Evolutionary conservation across 2,797 vertebrate species (phyloP).

Genomic region (Epinephelus awoara): DNA sequence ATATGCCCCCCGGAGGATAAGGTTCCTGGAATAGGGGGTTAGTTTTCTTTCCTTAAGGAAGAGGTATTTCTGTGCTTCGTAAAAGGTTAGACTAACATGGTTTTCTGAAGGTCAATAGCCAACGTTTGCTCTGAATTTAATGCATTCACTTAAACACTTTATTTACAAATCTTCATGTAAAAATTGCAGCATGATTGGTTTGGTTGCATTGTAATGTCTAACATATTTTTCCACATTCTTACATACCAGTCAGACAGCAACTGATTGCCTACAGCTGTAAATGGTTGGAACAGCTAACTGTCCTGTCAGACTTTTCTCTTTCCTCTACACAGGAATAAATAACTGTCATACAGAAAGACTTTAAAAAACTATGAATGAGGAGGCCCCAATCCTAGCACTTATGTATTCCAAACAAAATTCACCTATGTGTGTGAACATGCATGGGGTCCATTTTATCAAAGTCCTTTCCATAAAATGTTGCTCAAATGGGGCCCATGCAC

Average conservation of each 20-base stretch:
- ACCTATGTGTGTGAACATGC: not conserved
- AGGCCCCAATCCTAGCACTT: not conserved
- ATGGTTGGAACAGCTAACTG: not conserved
- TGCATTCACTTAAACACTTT: not conserved
- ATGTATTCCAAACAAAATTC: not conserved
- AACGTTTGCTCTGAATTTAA: conserved; percentile 12
- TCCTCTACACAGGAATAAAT: not conserved
- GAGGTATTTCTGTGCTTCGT: conserved; percentile 12
- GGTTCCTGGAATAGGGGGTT: conserved; percentile 35
- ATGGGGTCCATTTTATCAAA: not conserved
- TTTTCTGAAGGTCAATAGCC: conserved; percentile 23
- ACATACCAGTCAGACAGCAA: not conserved
- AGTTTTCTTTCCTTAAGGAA: conserved; percentile 42
- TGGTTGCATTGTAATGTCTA: not conserved
- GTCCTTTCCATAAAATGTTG: not conserved
- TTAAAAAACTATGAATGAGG: not conserved
- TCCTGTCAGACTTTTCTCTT: conserved; percentile 9
- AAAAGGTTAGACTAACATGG: not conserved
- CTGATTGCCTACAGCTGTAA: conserved; percentile 17
- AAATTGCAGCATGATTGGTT: not conserved
- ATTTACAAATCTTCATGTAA: not conserved
- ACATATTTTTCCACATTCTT: not conserved
- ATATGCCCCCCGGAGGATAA: conserved; percentile 59
- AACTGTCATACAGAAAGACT: not conserved
- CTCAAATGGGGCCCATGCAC: not conserved